phyloP scores from a whole-genome alignment of 2,797 vertebrate genomes.

The Sphaeramia orbicularis region DNA sequence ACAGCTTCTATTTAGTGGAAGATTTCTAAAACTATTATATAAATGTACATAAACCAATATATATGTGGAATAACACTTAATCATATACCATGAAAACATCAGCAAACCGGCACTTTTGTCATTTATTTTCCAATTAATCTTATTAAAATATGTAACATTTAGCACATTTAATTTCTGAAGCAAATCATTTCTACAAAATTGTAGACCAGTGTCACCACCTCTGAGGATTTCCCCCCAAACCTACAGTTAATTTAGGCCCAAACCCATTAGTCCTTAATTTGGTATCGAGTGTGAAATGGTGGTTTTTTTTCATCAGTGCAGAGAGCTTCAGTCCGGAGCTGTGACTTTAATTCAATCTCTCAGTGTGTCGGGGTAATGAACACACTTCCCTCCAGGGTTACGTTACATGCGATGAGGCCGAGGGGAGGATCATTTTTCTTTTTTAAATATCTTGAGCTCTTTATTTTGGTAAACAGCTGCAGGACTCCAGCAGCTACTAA shows the following conservation, averaged over 20 bases:
- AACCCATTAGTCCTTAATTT: conserved; percentile 47
- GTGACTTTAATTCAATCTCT: conserved; percentile 52
- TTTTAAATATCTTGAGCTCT: conserved; percentile 65
- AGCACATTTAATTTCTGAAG: no score
- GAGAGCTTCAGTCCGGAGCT: background rate
- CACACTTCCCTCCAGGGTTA: conserved; percentile 31
- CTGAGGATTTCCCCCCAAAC: background rate
- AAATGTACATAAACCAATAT: no score
- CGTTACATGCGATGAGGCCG: conserved; percentile 48
- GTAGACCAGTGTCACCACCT: no score
- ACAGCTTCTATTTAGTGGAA: no score
- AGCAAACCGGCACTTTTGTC: no score
- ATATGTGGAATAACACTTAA: no score
- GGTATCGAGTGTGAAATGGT: conserved; percentile 54
- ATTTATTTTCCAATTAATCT: no score
- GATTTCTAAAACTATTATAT: no score
- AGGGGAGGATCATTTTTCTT: conserved; percentile 52
- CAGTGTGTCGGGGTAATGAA: conserved; percentile 9
- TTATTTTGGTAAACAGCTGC: conserved; percentile 65
- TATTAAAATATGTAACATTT: no score
- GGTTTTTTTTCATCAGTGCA: conserved; percentile 32
- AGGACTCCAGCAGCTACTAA: conserved; percentile 7
- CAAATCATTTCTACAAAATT: no score
- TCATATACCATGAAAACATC: no score
- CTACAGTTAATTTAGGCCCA: background rate